phyloP scores from a whole-genome alignment of 2,888 invertebrate genomes.

The Rhodophaea formosa region DNA sequence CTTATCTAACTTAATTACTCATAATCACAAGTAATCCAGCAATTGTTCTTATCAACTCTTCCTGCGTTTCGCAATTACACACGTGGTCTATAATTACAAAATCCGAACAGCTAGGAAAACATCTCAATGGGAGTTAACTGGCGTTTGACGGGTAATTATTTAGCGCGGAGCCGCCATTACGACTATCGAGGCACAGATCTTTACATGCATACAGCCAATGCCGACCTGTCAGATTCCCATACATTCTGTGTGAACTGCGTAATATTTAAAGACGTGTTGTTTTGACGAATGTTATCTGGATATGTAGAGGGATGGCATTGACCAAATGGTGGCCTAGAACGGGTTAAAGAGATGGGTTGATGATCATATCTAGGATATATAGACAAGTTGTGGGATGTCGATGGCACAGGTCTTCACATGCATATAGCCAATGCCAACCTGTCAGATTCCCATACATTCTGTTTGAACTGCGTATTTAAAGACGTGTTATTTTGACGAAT shows the following conservation, averaged over 20 bases:
- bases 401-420: no score
- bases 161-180: conserved; percentile 6
- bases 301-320: no score
- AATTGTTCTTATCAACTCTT: not conserved
- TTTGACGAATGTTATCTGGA: no score
- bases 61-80: not conserved
- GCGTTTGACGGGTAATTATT: conserved; percentile 9
- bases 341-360: no score
- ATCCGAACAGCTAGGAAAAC: conserved; percentile 2
- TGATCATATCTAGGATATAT: no score
- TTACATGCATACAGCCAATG: conserved; percentile 5
- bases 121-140: conserved; percentile 12
- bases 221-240: not conserved
- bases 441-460: no score
- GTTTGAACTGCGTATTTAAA: no score
- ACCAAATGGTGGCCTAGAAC: no score
- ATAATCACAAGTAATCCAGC: not conserved
- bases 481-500: no score
- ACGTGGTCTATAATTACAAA: not conserved
- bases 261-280: not conserved
- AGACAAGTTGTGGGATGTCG: no score
- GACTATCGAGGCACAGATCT: conserved; percentile 5
- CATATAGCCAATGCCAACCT: no score
- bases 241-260: conserved; percentile 4
- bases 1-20: not conserved